These are phyloP conservation scores for Nemapogon koenigi DNA, from an alignment of 2,888 invertebrate species.

Conservation along the genomic window DNA sequence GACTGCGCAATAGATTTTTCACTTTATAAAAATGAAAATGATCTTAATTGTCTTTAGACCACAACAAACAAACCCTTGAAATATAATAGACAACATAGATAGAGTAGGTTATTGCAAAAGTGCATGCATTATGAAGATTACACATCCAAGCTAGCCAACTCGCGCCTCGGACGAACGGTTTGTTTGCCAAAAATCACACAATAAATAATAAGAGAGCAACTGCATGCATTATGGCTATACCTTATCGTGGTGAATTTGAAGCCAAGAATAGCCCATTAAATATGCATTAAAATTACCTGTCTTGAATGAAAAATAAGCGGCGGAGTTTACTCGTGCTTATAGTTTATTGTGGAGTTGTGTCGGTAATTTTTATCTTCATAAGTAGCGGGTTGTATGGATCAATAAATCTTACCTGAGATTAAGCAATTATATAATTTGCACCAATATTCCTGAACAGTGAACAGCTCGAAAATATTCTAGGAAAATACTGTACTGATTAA, in stretches of 20 bases:
- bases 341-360: too few species aligned
- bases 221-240: conserved; percentile 61
- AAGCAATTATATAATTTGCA: too few species aligned
- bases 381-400: too few species aligned
- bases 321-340: conserved; percentile 21
- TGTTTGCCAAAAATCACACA: conserved; percentile 64
- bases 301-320: conserved; percentile 46
- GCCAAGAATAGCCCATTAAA: conserved; percentile 64
- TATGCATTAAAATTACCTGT: conserved; percentile 66
- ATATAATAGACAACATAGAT: conserved; percentile 5
- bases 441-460: too few species aligned
- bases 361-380: too few species aligned
- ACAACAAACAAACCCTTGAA: conserved; percentile 5
- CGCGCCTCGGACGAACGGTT: conserved; percentile 35
- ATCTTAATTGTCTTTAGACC: too few species aligned
- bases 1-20: background rate
- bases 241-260: conserved; percentile 64
- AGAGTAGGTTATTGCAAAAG: conserved; percentile 32
- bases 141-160: conserved; percentile 59
- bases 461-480: too few species aligned
- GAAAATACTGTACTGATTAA: too few species aligned
- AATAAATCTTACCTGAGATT: too few species aligned
- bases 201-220: conserved; percentile 60
- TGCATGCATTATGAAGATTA: conserved; percentile 64
- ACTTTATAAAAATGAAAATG: conserved; percentile 1